A percentile compares a stretch with the other conserved stretches of the same genome.
These are phyloP conservation scores for Ptilorrhoa leucosticta DNA, from an alignment of 2,113 vertebrate genomes.

Conservation along the genomic window DNA sequence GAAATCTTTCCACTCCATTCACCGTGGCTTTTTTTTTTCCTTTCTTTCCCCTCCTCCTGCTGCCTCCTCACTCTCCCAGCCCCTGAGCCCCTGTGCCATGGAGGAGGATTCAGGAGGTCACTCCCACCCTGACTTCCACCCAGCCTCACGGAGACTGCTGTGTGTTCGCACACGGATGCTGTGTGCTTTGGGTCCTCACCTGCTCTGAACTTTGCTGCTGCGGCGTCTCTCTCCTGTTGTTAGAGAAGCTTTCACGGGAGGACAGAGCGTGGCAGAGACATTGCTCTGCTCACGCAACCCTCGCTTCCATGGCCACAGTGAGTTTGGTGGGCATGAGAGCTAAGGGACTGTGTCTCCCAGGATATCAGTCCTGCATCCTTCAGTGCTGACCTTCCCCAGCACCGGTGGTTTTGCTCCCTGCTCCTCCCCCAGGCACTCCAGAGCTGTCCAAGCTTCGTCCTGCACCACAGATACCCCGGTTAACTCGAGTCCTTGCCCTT, in stretches of 20 bases:
- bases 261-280: accelerated
- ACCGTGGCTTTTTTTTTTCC: accelerated
- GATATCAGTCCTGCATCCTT: background rate
- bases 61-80: background rate
- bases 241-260: background rate
- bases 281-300: accelerated
- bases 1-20: conserved; percentile 52
- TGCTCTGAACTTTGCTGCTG: background rate
- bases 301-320: accelerated
- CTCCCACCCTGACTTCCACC: background rate
- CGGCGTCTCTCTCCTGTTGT: background rate
- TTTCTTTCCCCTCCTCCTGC: no score
- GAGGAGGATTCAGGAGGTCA: background rate
- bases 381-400: background rate
- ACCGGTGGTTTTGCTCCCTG: background rate
- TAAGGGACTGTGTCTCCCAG: background rate
- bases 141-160: accelerated
- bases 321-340: background rate
- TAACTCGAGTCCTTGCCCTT: background rate
- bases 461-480: accelerated
- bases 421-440: background rate
- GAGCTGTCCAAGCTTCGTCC: accelerated
- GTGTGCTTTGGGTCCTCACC: background rate
- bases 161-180: background rate
- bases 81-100: background rate